Evolutionary conservation across 2,113 vertebrate genomes (phyloP), one percentile per base, ranked within the genome.

Genomic region (Campylomormyrus numenius): DNA sequence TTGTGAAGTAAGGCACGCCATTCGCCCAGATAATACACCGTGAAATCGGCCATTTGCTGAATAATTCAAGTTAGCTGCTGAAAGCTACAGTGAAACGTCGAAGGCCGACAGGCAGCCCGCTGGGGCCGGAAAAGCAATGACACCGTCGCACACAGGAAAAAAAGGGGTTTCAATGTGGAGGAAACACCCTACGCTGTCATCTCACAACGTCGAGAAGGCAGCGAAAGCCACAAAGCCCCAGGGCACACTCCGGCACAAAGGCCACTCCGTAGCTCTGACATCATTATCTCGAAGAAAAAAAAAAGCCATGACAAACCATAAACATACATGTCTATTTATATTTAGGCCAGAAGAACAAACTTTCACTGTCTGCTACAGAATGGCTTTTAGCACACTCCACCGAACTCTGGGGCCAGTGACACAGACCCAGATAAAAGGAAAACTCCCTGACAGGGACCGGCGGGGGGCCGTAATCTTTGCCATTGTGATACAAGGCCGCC

Each of bases 381-480:
- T 17, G 45, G 31, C 39, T 74, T 48, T 46, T 74, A 74, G 45
- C 84, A 74, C 50, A 53, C 45, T 89, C 11, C 49, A 84, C 39
- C 87, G 53, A 66, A 45, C 45, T n/a, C 27, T 56, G 66, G 74
- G 77, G 52, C 35, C 74, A 90, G 35, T 85, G 84, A 89, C 91
- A 91, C 35, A 58, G 85, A 90, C 84, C 52, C 77, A 90, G 88
- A 92, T 84, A 90, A 87, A 88, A 91, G 89, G 53, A 58, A 77
- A 90, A 92, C 9, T 52, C 56, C 48, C 45, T 89, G 87, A 90
- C 89, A 91, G 84, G 21, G 48, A 88, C 56, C 80, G 86, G 83
- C 89, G 90, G 89, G 90, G 80, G 56, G 92, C 87, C 5, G 91
- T 93, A 93, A 95, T 95, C 93, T 93, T 92, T 92, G 92, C 92